Base-by-base conservation (phyloP, 2,113 vertebrate species). In the Dipodomys merriami region DNA sequence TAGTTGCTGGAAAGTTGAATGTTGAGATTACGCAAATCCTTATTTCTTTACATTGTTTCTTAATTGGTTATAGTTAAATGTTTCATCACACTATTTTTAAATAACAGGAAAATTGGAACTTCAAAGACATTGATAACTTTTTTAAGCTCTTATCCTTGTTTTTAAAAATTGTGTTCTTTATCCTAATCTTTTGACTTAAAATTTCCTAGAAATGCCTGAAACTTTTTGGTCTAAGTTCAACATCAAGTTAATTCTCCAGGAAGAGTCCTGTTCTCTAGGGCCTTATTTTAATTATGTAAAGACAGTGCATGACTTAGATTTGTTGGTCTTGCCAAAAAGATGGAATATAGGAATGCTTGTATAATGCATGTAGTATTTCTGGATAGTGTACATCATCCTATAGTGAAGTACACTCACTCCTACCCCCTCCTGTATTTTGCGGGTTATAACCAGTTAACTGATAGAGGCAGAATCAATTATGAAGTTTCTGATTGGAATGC, bases 181-280 rank as follows among this genome's bases (percentile, higher is more conserved):
- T 35, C 33, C 2, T 79, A 82, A n/a, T 81, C 39, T 27, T 95
- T 79, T 91, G 23, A 92, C 39, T 72, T 86, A 83, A 83, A 90
- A 73, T 81, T 91, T 89, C 33, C 60, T 68, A 82, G 23, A 77
- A 88, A 85, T 83, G 33, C 44, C 71, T 62, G 15, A 95, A n/a
- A 15, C 3, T n/a, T n/a, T 23, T 65, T 84, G 60, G 74, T 89
- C 77, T 73, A 89, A 74, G 15, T n/a, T 94, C 5, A 84, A 12
- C 76, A 65, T 53, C 18, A 90, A 69, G 44, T 91, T 91, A 79
- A 79, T 88, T 96, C 25, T 91, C 35, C n/a, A 94, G 73, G 80
- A 82, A 46, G 49, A 77, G 25, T 23, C 44, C 15, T 83, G 67
- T 5, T 83, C 13, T 68, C 53, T 83, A 5, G 20, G 82, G 53